Percentiles rank a stretch among this genome's conserved stretches.
Evolutionary conservation across 2,113 vertebrate genomes (phyloP).

Genomic region (Dascyllus trimaculatus): DNA sequence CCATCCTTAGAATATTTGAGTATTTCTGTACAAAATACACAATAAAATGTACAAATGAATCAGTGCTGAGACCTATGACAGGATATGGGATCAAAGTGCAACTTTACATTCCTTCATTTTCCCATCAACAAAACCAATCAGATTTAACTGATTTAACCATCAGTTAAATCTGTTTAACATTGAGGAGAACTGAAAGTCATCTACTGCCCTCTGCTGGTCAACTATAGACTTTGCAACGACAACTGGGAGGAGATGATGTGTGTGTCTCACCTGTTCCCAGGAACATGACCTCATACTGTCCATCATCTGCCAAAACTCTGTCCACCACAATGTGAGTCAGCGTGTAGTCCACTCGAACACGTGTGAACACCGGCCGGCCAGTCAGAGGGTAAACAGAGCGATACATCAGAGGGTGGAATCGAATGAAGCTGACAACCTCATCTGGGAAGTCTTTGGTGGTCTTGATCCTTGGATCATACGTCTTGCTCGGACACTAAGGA

Average conservation of each 20-base stretch:
- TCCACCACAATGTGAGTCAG: slow-evolving; percentile 96
- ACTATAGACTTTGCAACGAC: neutral
- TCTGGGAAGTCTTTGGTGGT: slow-evolving; percentile 97
- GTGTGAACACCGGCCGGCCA: slow-evolving; percentile 90
- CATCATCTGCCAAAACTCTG: slow-evolving; percentile 93
- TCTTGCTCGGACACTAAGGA: slow-evolving; percentile 94
- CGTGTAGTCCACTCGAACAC: slow-evolving; percentile 91
- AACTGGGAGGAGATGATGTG: neutral
- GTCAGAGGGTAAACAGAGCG: slow-evolving; percentile 88
- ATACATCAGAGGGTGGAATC: slow-evolving; percentile 93
- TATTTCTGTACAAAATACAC: neutral
- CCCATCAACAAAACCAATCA: neutral
- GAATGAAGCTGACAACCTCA: slow-evolving; percentile 95
- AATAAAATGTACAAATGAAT: neutral
- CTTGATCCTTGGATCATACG: slow-evolving; percentile 93
- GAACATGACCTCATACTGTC: slow-evolving; percentile 97
- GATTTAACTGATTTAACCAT: no score
- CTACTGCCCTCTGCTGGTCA: slow-evolving; percentile 72
- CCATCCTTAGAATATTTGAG: neutral
- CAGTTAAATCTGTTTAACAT: neutral
- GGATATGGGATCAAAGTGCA: neutral
- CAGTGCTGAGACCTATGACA: neutral
- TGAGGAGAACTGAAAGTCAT: neutral
- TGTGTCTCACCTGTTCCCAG: slow-evolving; percentile 91
- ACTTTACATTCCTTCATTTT: neutral